Conservation (phyloP, 1,140 invertebrate genomes). For the Drosophila pruinosa region DNA sequence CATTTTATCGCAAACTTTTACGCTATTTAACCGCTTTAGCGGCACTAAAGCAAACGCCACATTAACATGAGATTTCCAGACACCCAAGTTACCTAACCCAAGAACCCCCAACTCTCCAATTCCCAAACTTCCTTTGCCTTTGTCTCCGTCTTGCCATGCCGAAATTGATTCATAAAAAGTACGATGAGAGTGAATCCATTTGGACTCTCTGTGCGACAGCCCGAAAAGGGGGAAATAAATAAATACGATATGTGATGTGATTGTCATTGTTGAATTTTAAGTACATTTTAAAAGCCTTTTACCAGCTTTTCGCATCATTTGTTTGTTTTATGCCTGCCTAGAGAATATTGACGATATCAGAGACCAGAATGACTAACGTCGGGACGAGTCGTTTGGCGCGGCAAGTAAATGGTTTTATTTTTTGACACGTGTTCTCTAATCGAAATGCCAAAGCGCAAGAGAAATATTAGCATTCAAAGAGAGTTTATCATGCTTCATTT, state of each 20-base stretch:
- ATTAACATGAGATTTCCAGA: conserved; percentile 52
- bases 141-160: no score
- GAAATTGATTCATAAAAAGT: conserved; percentile 74
- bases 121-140: neutral
- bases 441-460: conserved; percentile 22
- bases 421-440: conserved; percentile 72
- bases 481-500: conserved; percentile 70
- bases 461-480: conserved; percentile 3
- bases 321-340: conserved; percentile 61
- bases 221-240: conserved; percentile 32
- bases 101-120: neutral
- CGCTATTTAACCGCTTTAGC: conserved; percentile 76
- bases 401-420: conserved; percentile 77
- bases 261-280: conserved; percentile 75
- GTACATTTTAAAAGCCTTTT: conserved; percentile 79
- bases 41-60: conserved; percentile 59
- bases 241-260: conserved; percentile 56
- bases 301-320: conserved; percentile 79
- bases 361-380: neutral
- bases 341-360: conserved; percentile 45
- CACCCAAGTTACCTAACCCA: neutral
- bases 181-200: conserved; percentile 25
- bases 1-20: conserved; percentile 72
- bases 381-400: conserved; percentile 5
- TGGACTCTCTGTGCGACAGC: neutral